Conservation (phyloP, 2,113 vertebrate species). For the Trichechus manatus region DNA sequence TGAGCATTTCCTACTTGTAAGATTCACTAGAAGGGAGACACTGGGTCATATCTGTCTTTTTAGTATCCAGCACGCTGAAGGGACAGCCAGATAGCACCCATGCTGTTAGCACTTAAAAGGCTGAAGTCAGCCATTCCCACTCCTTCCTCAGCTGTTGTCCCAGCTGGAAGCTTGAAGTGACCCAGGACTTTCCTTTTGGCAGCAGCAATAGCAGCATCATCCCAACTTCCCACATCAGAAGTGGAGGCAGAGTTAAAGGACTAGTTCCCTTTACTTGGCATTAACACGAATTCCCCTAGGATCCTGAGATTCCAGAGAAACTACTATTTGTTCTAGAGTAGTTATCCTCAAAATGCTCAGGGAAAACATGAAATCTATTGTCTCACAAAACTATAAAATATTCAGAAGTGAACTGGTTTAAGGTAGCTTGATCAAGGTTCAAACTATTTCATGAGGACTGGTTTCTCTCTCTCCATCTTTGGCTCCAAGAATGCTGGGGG, state of each 20-base stretch:
- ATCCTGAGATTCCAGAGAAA: conserved; percentile 9
- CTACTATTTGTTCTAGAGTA: background rate
- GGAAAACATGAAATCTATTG: background rate
- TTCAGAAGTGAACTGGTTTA: background rate
- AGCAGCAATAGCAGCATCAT: background rate
- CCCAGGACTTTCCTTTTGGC: background rate
- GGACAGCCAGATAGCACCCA: background rate
- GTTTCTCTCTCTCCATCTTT: background rate
- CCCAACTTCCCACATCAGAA: background rate
- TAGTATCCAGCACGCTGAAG: background rate
- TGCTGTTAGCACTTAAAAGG: no score
- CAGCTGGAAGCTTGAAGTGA: background rate
- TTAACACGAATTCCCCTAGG: background rate
- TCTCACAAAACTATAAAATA: background rate
- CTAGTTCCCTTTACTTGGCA: background rate
- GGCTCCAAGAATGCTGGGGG: background rate
- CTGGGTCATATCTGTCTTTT: background rate
- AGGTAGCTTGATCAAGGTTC: background rate
- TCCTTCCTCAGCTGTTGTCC: background rate
- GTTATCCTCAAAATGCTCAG: background rate
- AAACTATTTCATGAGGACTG: background rate
- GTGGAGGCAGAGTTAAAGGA: background rate
- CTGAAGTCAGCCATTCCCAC: background rate
- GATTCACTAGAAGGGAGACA: background rate
- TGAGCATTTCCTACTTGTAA: background rate